Base-by-base conservation (phyloP, 2,888 invertebrate species). In the Acanthococcus lagerstroemiae region DNA sequence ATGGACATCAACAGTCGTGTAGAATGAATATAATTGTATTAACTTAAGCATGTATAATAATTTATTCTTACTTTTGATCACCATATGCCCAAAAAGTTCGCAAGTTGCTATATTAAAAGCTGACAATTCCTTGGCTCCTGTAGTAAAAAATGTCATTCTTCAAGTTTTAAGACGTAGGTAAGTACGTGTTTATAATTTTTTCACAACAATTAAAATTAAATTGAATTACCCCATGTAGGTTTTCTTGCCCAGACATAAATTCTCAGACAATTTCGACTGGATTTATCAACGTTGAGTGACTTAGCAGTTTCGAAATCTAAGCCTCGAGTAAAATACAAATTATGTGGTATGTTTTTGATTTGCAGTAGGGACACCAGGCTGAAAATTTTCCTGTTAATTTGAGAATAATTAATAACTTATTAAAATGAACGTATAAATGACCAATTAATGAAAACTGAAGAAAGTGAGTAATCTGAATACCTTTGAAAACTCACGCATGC, bases 81-180 rank as follows among this genome's bases (percentile, higher is more conserved):
- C 81, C 66, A 90, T 78, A 77, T 86, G 89, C 4, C 91, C 90
- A 72, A 84, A 84, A 0, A 90, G 74, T 75, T 91, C 91, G 71
- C 84, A 84, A 26, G 84, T 81, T n/a, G 88, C 91, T 12, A 87
- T 80, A 78, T 85, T 83, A 67, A 87, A 83, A 1, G 77, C 78
- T 0, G 72, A 74, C 17, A 81, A 73, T 66, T 82, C 78, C 73
- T 88, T 88, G 0, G 78, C 74, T 0, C 82, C 82, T 74, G 63
- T 4, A 69, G n/a, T n/a, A n/a, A n/a, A n/a, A 71, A 63, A 17
- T 15, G n/a, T n/a, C 9, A 5, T 3, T 4, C 19, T 48, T 45
- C 46, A 58, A 12, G 2, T 2, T 58, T 52, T n/a, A 25, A 19
- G 22, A 9, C n/a, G n/a, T n/a, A n/a, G n/a, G n/a, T n/a, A 55